Evolutionary conservation across 2,797 vertebrate genomes (phyloP).

Genomic region (Anableps anableps): DNA sequence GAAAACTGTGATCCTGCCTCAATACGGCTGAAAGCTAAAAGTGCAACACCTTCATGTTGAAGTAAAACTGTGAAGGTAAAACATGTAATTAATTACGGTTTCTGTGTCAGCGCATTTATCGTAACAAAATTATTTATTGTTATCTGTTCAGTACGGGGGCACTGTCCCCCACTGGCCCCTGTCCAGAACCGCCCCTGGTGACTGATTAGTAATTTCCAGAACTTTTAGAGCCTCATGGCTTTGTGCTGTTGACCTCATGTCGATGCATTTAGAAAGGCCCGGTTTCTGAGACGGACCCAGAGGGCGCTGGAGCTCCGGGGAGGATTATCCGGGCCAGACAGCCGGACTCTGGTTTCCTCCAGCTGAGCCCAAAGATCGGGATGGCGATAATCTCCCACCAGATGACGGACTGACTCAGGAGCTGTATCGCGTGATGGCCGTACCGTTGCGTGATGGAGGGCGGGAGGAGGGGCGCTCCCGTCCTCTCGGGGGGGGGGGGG

Average conservation of each 20-base stretch:
- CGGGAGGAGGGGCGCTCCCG: constrained; percentile 20
- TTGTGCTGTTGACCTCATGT: neutral
- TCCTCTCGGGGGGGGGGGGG: constrained; percentile 30
- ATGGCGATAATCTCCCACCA: constrained; percentile 52
- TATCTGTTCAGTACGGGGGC: neutral
- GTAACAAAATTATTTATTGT: too few relatives aligned
- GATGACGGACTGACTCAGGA: constrained; percentile 43
- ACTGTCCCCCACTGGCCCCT: neutral
- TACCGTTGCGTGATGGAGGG: neutral
- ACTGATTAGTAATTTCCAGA: neutral
- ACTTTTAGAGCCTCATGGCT: neutral
- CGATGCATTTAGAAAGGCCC: neutral
- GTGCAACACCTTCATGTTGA: too few relatives aligned
- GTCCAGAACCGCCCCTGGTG: neutral
- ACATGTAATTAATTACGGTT: too few relatives aligned
- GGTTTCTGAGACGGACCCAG: constrained; percentile 7
- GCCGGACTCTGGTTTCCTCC: constrained; percentile 33
- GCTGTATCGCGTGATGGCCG: constrained; percentile 12
- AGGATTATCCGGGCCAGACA: constrained; percentile 43
- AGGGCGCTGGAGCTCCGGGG: constrained; percentile 9
- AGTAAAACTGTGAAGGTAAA: too few relatives aligned
- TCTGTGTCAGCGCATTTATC: too few relatives aligned
- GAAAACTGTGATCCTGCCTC: too few relatives aligned
- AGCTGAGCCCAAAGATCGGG: constrained; percentile 36
- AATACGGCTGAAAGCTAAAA: too few relatives aligned